phyloP scores from a whole-genome alignment of 2,888 invertebrate species.

The Hylaea fasciaria region DNA sequence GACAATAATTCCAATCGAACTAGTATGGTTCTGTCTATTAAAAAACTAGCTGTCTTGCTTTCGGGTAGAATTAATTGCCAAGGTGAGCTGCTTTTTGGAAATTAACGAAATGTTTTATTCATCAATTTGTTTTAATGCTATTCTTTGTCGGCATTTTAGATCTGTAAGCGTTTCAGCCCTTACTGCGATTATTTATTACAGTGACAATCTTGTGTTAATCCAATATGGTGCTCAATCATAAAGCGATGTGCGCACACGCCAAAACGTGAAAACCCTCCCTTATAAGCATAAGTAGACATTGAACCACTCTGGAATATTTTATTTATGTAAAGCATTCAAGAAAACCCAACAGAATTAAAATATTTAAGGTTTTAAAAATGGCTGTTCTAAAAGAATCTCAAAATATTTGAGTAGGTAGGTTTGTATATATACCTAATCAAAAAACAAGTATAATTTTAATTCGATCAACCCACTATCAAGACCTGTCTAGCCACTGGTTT shows the following conservation, averaged over 20 bases:
- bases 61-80: no score
- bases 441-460: no score
- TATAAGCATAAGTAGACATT: slow-evolving; percentile 5
- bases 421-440: no score
- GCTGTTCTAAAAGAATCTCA: neutral
- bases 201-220: neutral
- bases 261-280: slow-evolving; percentile 28
- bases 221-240: slow-evolving; percentile 12
- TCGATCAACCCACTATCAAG: neutral
- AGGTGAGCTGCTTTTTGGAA: no score
- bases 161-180: neutral
- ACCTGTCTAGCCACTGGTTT: neutral
- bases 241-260: slow-evolving; percentile 28
- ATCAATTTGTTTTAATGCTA: no score
- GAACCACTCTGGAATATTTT: neutral
- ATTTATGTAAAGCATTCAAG: neutral
- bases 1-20: no score
- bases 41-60: neutral
- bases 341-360: neutral
- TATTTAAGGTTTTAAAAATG: no score
- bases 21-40: neutral
- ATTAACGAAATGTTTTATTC: no score
- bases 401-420: no score
- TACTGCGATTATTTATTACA: slow-evolving; percentile 12
- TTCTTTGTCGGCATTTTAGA: no score